Evolutionary conservation across 2,113 vertebrate species (phyloP), one percentile per base, ranked within the genome.

Genomic region (Pipa parva): DNA sequence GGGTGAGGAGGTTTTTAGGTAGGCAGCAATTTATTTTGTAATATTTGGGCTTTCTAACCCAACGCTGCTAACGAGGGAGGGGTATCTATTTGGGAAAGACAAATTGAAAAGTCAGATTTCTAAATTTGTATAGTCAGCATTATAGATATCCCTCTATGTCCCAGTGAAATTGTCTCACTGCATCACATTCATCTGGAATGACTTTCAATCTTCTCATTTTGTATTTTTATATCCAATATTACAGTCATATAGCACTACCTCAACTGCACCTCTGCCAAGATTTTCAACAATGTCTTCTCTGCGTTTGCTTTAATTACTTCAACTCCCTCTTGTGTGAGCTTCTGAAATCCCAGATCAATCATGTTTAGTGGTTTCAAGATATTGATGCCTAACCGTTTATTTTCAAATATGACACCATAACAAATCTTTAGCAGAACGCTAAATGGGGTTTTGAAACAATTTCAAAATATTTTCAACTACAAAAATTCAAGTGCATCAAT

Each of bases 251-350:
- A 45, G 63, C 37, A 46, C 20, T 56, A 55, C 46, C 26, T 18
- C 24, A 18, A 15, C 18, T 49, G 8, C 6, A 6, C 46, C 25
- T 56, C 26, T 21, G 63, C 63, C 51, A 55, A 65, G 63, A 45
- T 52, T 65, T 56, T 56, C 51, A 56, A 65, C 56, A 65, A 55
- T 64, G 27, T 65, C 24, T 65, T 55, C 56, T 26, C 51, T n/a
- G 36, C 27, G n/a, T 7, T 13, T 56, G 63, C 50, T 56, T 56
- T 65, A 65, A 65, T 65, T 65, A 46, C 63, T 56, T 31, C 25
- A n/a, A 3, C 50, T 45, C 51, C 39, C 36, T 42, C 7, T 26
- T 52, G 36, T 55, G 51, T n/a, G 39, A 26, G 51, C 37, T 65
- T 51, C 37, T 54, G 33, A 39, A 55, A 56, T 45, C 51, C 51